Evolutionary conservation across 2,888 invertebrate species (phyloP), one percentile per base, ranked within the genome.

Genomic region (Digitonthophagus gazella): DNA sequence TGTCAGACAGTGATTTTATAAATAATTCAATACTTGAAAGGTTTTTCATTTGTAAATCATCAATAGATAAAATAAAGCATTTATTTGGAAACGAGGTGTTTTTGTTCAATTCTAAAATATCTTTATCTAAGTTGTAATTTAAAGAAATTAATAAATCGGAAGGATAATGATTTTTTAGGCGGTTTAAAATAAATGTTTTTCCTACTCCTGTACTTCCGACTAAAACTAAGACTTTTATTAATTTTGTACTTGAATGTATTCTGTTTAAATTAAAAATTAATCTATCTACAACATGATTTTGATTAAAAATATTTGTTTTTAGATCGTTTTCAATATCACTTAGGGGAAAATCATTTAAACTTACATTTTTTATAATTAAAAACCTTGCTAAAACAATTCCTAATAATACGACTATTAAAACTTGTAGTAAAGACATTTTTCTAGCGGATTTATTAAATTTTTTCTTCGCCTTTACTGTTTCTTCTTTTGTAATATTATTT

Each of bases 151-250:
- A 67, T 4, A 74, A 68, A 22, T 72, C 70, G 44, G 67, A 64
- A 18, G 66, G 68, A 68, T 78, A 79, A 69, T 77, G 71, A 66
- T 72, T 72, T 68, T 77, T 78, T 4, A 80, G 68, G 14, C 79
- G 71, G 69, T 78, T 78, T 3, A 73, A 75, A 58, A 75, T 71
- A 68, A 75, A 78, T 16, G 80, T 79, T 74, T 80, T 80, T 11
- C 80, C 80, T 18, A 79, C 78, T 22, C 80, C 80, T 5, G 76
- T 75, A 8, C 76, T 72, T 15, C 80, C 80, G 44, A 79, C 71
- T 70, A 79, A 79, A 56, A 74, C 68, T 65, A 79, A 70, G 15
- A 80, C 66, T 67, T 77, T 75, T 70, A 16, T 71, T 55, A 61
- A 74, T 72, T 18, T 65, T 18, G 63, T 75, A 15, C 20, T 44